A percentile compares a stretch with the other conserved stretches of the same genome.
phyloP scores from a whole-genome alignment of 2,888 invertebrate species.

The Rhopalosiphum nymphaeae region DNA sequence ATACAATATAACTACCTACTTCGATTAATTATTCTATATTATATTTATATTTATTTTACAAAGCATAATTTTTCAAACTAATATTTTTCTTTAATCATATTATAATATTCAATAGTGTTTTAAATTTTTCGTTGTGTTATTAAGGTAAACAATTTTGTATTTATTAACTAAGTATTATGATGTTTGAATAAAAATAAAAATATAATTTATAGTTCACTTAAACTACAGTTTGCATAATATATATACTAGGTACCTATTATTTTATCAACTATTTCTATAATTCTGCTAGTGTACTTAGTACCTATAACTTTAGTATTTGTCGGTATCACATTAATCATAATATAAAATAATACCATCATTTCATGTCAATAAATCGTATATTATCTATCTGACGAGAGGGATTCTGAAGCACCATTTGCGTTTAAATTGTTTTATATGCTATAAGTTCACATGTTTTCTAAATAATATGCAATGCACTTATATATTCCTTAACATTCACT shows the following conservation, averaged over 20 bases:
- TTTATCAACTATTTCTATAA: not conserved
- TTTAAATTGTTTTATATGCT: not conserved
- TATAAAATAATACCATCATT: not conserved
- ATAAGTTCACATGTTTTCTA: not conserved
- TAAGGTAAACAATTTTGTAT: conserved; percentile 6
- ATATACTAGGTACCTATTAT: not conserved
- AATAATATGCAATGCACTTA: not conserved
- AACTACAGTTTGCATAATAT: not conserved
- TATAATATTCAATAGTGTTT: not conserved
- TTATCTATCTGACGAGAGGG: not conserved
- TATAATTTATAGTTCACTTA: not conserved
- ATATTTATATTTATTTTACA: not conserved
- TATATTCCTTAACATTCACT: not conserved
- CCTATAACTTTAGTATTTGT: not conserved
- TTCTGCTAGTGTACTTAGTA: not conserved
- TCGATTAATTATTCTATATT: not conserved
- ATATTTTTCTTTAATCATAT: not conserved
- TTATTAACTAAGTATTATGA: not conserved
- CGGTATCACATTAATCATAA: not conserved
- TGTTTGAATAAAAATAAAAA: not conserved
- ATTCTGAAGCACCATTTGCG: not conserved
- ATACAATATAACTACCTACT: not conserved
- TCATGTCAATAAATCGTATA: not conserved
- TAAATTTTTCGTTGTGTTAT: not conserved
- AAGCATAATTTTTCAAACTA: not conserved